Base-by-base conservation (phyloP, 2,113 vertebrate species). In the Ameiurus melas region DNA sequence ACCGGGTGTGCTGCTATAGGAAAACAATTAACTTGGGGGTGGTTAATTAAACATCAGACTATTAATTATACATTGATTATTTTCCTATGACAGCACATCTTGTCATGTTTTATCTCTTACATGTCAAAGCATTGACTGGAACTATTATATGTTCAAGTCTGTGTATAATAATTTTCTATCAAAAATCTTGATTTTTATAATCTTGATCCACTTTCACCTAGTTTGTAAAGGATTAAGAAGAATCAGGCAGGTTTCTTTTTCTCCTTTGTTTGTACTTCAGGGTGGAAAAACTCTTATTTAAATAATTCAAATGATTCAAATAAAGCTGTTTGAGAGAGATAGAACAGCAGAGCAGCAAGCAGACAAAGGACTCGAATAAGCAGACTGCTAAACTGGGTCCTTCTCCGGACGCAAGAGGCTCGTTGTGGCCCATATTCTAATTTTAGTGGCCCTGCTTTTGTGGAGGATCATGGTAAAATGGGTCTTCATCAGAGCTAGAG, bases 361-460 rank as follows among this genome's bases (percentile, higher is more conserved):
- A 86, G 83, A 93, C 89, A 85, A 86, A 92, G 79, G 68, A 73
- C 84, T 80, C 73, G 85, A 85, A 89, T 83, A 80, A 86, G 84
- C 85, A 90, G 86, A 85, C 92, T 83, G 79, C 89, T 88, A 94
- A 96, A 95, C 92, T 95, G 94, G 95, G 95, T 95, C 94, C 92
- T 93, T 87, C 89, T 93, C 93, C 91, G 91, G 87, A 88, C 91
- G 90, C 90, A 87, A 91, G 92, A 90, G 90, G 92, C 90, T 93
- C 89, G 17, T 66, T 85, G 88, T 93, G 94, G 93, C 95, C 95
- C 95, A 95, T 73, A 94, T 96, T 94, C 95, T 94, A 95, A 93
- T 90, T 93, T 93, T 95, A 96, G 94, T 93, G 92, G 91, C 91
- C 90, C 94, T 93, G 90, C 92, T 94, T 94, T 93, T 93, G 88